phyloP scores from a whole-genome alignment of 2,888 invertebrate species.

The Amblyjoppa proteus region DNA sequence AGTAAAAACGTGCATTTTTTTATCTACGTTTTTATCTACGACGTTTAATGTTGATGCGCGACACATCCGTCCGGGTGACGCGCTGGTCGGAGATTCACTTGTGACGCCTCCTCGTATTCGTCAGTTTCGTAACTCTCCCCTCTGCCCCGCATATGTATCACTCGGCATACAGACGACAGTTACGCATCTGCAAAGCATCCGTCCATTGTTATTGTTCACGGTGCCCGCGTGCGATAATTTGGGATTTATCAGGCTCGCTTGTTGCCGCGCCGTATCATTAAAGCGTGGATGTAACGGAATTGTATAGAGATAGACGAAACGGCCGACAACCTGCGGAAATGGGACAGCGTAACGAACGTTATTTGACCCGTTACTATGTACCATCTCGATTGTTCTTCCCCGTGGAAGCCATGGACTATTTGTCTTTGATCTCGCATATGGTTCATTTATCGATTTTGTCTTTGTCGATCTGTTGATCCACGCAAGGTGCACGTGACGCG shows the following conservation, averaged over 20 bases:
- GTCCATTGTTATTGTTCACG: neutral
- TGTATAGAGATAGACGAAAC: no score
- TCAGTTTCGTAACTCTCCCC: neutral
- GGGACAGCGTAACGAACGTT: no score
- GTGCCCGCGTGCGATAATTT: neutral
- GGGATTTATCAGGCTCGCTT: neutral
- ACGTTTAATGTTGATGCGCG: neutral
- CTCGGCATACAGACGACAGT: neutral
- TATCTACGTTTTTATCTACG: neutral
- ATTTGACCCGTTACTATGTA: no score
- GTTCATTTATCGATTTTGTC: no score
- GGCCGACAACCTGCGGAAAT: no score
- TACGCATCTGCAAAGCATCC: neutral
- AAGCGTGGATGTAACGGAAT: no score
- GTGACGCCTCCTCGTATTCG: conserved; percentile 16
- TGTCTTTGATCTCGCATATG: no score
- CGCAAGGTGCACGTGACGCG: no score
- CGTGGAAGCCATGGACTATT: no score
- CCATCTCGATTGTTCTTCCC: no score
- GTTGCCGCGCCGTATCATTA: neutral
- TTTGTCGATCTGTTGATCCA: no score
- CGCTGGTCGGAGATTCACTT: neutral
- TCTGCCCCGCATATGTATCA: neutral
- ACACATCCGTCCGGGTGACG: neutral
- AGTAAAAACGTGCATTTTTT: neutral